Percentiles rank a stretch among this genome's conserved stretches.
Evolutionary conservation across 2,797 vertebrate species (phyloP).

Genomic region (Salarias fasciatus): DNA sequence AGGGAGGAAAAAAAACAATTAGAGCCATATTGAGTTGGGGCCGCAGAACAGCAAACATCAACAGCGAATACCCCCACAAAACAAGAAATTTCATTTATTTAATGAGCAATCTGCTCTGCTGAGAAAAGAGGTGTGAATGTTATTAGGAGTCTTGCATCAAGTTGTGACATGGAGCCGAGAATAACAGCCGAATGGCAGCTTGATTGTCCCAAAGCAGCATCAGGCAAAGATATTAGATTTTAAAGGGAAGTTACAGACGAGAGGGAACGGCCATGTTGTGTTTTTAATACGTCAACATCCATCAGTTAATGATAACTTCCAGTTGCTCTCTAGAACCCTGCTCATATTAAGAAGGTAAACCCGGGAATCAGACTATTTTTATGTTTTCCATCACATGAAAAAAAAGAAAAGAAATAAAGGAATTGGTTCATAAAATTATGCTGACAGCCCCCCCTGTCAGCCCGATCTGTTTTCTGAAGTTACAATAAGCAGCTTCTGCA

Average conservation of each 20-base stretch:
- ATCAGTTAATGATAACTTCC: too few species aligned
- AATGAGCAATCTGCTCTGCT: constrained; percentile 72
- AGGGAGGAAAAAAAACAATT: constrained; percentile 54
- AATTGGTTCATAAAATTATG: too few species aligned
- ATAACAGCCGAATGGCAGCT: constrained; percentile 60
- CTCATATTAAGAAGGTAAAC: too few species aligned
- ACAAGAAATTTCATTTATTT: constrained; percentile 67
- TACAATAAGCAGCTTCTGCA: too few species aligned
- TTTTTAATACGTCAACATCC: background rate
- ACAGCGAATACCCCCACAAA: constrained; percentile 38
- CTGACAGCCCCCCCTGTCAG: too few species aligned
- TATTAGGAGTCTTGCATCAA: constrained; percentile 56
- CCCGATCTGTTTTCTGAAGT: too few species aligned
- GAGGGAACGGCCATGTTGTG: constrained; percentile 29
- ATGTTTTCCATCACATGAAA: too few species aligned
- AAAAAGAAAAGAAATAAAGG: too few species aligned
- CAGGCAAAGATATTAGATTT: constrained; percentile 37
- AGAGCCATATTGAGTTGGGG: constrained; percentile 65
- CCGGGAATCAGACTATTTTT: too few species aligned
- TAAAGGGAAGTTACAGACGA: constrained; percentile 48
- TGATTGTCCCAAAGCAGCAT: constrained; percentile 43
- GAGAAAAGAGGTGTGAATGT: constrained; percentile 40
- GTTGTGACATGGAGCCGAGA: constrained; percentile 44
- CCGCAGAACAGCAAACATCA: constrained; percentile 44
- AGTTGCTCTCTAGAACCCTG: too few species aligned